Evolutionary conservation across 2,797 vertebrate genomes (phyloP).

Genomic region (Nasua narica): DNA sequence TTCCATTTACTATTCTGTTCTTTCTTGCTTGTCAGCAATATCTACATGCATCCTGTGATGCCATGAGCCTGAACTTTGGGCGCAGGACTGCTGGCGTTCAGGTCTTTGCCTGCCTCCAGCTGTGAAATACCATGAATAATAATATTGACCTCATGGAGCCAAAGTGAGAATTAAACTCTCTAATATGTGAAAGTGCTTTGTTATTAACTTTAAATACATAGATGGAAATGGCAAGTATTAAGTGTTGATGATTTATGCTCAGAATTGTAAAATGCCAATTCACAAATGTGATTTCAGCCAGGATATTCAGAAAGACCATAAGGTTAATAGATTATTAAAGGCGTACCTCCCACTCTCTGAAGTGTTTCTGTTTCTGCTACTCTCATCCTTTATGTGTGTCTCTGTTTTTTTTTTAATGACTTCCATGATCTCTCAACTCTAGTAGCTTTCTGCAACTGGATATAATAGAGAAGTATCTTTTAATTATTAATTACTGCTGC

Average conservation of each 20-base stretch:
- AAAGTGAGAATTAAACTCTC: constrained; percentile 4
- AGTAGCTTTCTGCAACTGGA: background rate
- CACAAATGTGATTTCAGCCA: background rate
- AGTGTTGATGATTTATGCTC: background rate
- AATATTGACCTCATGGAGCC: background rate
- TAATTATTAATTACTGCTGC: constrained; percentile 16
- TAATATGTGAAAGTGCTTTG: background rate
- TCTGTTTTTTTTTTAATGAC: background rate
- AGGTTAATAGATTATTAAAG: background rate
- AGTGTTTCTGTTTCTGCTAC: background rate
- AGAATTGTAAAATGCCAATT: background rate
- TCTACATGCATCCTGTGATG: background rate
- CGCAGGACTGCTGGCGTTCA: background rate
- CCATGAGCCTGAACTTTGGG: background rate
- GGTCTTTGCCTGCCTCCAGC: background rate
- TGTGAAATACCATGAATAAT: background rate
- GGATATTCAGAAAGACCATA: background rate
- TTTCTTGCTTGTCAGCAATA: background rate
- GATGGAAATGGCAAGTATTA: background rate
- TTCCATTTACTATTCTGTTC: background rate
- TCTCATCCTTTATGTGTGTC: background rate
- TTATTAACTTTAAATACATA: background rate
- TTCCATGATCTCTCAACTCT: background rate
- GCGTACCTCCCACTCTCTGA: background rate
- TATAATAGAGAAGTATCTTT: background rate